Evolutionary conservation across 2,113 vertebrate genomes (phyloP), one percentile per base, ranked within the genome.

Genomic region (Xiphorhynchus elegans): DNA sequence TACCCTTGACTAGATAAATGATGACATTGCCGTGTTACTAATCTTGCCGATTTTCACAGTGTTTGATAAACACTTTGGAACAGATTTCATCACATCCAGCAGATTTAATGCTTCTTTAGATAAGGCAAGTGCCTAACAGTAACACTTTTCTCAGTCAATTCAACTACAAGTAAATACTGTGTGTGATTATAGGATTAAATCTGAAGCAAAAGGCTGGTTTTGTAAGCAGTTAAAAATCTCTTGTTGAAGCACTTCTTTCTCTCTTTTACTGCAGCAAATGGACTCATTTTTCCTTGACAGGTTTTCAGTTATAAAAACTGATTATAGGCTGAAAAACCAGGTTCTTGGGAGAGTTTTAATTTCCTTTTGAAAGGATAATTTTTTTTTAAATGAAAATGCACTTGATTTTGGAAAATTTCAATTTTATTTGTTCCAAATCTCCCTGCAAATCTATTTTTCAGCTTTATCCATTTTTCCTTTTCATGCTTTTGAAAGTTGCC

Each of bases 131-230:
- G 68, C 75, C 93, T 83, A 77, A 60, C 58, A 68, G 81, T 87
- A 88, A 59, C 84, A 83, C 81, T 93, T 96, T 91, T 89, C 86
- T 80, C 84, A 84, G 90, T 90, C 92, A 90, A 72, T 92, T 95
- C 81, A 81, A 16, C 67, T 95, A 78, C 83, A 66, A 89, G 77
- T 95, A 87, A 96, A 89, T 78, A 78, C 85, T 86, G 40, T 56
- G 83, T 87, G 58, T 93, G 90, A 95, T 96, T 95, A 95, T 88
- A 84, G 94, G 94, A 96, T 96, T 96, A 96, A 76, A 79, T 42
- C 80, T 72, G 88, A 86, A 94, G 79, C 40, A 87, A 91, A 94
- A 94, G 59, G 75, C 70, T 87, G 64, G 29, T 74, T 93, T 93
- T 85, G 37, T 80, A 89, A 92, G 85, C 84, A 89, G 84, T 89